phyloP scores from a whole-genome alignment of 2,797 vertebrate genomes.

The Borostomias antarcticus region DNA sequence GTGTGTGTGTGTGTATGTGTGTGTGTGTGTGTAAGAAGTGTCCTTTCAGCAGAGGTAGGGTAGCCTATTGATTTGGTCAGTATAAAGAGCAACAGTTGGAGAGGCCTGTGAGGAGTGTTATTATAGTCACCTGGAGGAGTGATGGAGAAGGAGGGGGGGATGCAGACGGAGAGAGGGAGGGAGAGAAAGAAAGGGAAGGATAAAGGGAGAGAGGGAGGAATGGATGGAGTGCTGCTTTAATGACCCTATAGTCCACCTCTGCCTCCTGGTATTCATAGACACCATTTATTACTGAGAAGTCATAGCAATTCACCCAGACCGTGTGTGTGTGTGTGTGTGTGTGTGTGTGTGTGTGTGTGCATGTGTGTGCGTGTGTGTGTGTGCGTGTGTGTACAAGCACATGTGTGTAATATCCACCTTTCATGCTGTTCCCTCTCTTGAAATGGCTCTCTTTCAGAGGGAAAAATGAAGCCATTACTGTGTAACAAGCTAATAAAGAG shows the following conservation, averaged over 20 bases:
- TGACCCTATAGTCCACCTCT: neutral
- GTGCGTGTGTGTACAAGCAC: slow-evolving; percentile 33
- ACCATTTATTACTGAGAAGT: slow-evolving; percentile 52
- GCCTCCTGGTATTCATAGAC: neutral
- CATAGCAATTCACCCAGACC: slow-evolving; percentile 54
- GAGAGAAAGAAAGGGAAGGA: slow-evolving; percentile 39
- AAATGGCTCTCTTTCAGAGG: slow-evolving; percentile 84
- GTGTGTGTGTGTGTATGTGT: too few relatives aligned
- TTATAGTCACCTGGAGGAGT: too few relatives aligned
- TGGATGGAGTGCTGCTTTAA: neutral
- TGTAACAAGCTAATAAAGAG: slow-evolving; percentile 84
- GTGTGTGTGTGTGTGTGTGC: slow-evolving; percentile 10
- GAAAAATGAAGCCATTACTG: slow-evolving; percentile 83
- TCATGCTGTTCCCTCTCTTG: slow-evolving; percentile 70
- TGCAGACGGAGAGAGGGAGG: slow-evolving; percentile 19
- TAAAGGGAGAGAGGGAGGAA: slow-evolving; percentile 21
- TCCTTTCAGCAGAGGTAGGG: too few relatives aligned
- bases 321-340: slow-evolving; percentile 36
- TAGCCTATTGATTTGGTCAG: too few relatives aligned
- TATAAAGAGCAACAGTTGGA: too few relatives aligned
- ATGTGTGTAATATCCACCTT: slow-evolving; percentile 53
- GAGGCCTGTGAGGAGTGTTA: too few relatives aligned
- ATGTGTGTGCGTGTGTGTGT: slow-evolving; percentile 5
- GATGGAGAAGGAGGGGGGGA: too few relatives aligned
- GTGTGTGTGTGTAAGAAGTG: too few relatives aligned